Base-by-base conservation (phyloP, 2,888 invertebrate species). In the Nomada flava region DNA sequence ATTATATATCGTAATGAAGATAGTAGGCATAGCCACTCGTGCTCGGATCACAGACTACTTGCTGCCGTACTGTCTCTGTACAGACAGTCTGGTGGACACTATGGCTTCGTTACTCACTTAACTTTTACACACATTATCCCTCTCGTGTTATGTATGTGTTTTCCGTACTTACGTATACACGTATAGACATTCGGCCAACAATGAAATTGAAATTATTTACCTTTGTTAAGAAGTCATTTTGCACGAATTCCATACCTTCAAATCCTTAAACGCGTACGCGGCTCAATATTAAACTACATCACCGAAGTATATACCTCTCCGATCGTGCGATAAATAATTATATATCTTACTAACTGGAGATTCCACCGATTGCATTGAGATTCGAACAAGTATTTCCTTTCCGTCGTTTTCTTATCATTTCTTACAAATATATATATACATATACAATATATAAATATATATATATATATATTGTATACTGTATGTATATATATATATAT, bases 1-100 rank as follows among this genome's bases (percentile, higher is more conserved):
- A 91, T 92, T 90, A 90, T 90, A 91, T 91, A 91, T 92, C 90
- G 87, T 90, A 92, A 92, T 92, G 91, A 92, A 93, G 91, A 92
- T 92, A 93, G 90, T 93, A 93, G 93, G 93, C 93, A 91, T 93
- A 93, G 93, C 93, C 93, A 93, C 92, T 89, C 91, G 92, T 92
- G 92, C 91, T 92, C 92, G 89, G 91, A 93, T 93, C 93, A 93
- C 93, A 93, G 93, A 93, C 93, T 93, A 93, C 92, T 93, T 90
- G 91, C 93, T 93, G 92, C 87, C 90, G 93, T 91, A 91, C 91
- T 86, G 79, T 80, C 79, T 68, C 69, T 79, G 90, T 92, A 93
- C 92, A 91, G 89, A 92, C 93, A 92, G 92, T 93, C 92, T 91
- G 93, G 88, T 92, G 92, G 92, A 93, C 93, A 93, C 93, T 91